Percentiles rank a stretch among this genome's conserved stretches.
Conservation (phyloP, 2,113 vertebrate genomes). For the Elachura formosa region DNA sequence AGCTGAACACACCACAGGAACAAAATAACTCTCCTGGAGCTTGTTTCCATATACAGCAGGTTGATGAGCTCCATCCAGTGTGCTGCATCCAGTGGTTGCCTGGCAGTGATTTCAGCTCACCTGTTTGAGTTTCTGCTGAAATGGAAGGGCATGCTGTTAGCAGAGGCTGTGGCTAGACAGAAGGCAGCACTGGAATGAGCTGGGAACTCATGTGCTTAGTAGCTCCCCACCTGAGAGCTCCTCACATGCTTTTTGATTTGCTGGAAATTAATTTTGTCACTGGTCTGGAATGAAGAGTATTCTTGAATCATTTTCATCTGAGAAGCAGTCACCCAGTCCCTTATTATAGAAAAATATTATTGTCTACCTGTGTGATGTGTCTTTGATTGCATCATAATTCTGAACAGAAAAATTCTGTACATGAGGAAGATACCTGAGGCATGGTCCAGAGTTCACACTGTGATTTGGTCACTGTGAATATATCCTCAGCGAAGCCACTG, state of each 20-base stretch:
- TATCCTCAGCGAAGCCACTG: background rate
- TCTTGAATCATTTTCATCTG: background rate
- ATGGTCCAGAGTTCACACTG: background rate
- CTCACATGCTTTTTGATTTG: background rate
- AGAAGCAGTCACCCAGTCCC: background rate
- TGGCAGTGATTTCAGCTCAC: background rate
- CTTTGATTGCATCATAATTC: background rate
- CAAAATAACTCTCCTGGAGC: fast-evolving
- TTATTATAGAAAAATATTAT: background rate
- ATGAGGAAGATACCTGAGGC: background rate
- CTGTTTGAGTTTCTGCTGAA: background rate
- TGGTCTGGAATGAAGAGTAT: background rate
- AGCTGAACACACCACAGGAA: background rate
- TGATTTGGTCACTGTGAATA: background rate
- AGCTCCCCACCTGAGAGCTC: background rate
- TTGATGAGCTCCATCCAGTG: background rate
- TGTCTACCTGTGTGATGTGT: background rate
- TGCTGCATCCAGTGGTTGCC: background rate
- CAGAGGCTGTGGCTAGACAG: background rate
- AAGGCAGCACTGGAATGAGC: background rate
- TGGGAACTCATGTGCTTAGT: background rate
- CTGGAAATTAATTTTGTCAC: background rate
- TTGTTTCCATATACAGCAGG: fast-evolving
- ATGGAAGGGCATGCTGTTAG: background rate
- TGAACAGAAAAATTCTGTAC: background rate